Evolutionary conservation across 2,797 vertebrate species (phyloP), one percentile per base, ranked within the genome.

Genomic region (Momotus momota): DNA sequence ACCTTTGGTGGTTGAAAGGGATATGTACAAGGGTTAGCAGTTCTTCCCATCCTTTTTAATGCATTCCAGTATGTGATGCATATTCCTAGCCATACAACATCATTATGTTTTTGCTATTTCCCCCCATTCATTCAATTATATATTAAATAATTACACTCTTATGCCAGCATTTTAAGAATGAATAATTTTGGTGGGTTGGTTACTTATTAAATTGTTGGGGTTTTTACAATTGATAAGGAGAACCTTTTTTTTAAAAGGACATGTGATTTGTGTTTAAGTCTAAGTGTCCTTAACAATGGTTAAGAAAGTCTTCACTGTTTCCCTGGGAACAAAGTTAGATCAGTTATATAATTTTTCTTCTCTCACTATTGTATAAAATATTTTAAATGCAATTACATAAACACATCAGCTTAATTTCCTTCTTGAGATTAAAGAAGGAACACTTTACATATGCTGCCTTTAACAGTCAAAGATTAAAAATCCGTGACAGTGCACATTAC

Each of bases 41-140:
- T 51, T 67, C 13, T 81, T 66, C 19, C 16, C 3, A 48, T 3
- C 6, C 14, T 57, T 67, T 65, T 61, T 46, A 27, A 4, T 4
- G 0, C 16, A 54, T 75, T 66, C 15, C 16, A 17, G 5, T 55
- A 54, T 26, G 25, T 23, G 23, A 57, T 29, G 10, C 7, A 29
- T 57, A 31, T 62, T 72, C 5, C 14, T 55, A 12, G 10, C 18
- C 18, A 19, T 46, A 27, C 9, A 6, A 55, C 5, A 35, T 4
- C 8, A n/a, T 27, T 43, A 60, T 0, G 0, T 17, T 73, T 86
- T 82, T 46, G 23, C 12, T 46, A 9, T 49, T 48, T 35, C 12
- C 17, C 10, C 5, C 10, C 6, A 41, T 65, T 69, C 12, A 14
- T 65, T 45, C 22, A 65, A 40, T 12, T 51, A 25, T 8, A 0